Evolutionary conservation across 1,140 invertebrate species (phyloP).

Genomic region (Cyrtorhinus lividipennis): DNA sequence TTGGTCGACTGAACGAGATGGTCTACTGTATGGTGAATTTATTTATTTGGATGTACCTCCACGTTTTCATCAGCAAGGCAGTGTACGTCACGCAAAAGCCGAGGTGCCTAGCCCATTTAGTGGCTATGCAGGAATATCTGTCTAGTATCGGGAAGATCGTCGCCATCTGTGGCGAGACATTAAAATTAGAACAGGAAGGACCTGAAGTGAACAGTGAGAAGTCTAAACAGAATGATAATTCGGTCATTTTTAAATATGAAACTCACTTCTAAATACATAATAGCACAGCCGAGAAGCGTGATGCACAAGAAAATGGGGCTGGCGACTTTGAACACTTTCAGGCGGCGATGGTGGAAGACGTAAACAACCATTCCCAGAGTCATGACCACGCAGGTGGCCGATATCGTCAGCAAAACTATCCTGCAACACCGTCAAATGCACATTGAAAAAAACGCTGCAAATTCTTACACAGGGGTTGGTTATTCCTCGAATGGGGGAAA

Average conservation of each 20-base stretch:
- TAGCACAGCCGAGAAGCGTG: slow-evolving; percentile 69
- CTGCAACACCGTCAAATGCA: slow-evolving; percentile 33
- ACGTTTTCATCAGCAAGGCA: slow-evolving; percentile 81
- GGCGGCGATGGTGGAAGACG: slow-evolving; percentile 60
- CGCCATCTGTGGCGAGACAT: slow-evolving; percentile 51
- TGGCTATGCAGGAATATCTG: slow-evolving; percentile 65
- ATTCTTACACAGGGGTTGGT: too few species aligned
- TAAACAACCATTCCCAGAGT: slow-evolving; percentile 58
- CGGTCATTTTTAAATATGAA: too few species aligned
- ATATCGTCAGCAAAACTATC: slow-evolving; percentile 62
- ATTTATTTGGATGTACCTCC: slow-evolving; percentile 45
- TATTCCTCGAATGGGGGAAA: too few species aligned
- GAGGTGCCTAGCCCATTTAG: slow-evolving; percentile 79
- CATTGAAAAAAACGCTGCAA: not conserved
- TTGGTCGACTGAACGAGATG: not conserved
- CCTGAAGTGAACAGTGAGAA: not conserved
- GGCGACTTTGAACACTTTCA: slow-evolving; percentile 79
- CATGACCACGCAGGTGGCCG: slow-evolving; percentile 59
- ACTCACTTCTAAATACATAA: slow-evolving; percentile 87
- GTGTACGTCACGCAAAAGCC: slow-evolving; percentile 86
- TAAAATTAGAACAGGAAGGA: slow-evolving; percentile 11
- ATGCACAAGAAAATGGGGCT: slow-evolving; percentile 80
- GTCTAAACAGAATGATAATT: too few species aligned
- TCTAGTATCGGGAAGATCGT: slow-evolving; percentile 75
- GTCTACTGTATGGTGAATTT: not conserved